These are phyloP conservation scores for Eupithecia subumbrata DNA, from an alignment of 2,888 invertebrate species.

Conservation along the genomic window DNA sequence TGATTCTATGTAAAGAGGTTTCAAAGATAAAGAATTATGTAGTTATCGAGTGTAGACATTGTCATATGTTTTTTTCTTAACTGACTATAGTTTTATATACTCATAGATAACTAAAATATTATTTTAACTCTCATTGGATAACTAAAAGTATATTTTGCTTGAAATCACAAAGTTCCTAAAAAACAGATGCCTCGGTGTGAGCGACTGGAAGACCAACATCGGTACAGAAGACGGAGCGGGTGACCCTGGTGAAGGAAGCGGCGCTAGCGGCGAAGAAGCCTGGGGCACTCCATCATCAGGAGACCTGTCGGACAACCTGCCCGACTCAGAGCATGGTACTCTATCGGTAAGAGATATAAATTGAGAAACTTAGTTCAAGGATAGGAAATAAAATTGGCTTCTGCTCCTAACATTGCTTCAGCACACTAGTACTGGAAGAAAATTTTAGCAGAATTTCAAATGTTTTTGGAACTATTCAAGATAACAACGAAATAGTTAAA, in stretches of 20 bases:
- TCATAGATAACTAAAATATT: neutral
- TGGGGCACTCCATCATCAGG: constrained; percentile 96
- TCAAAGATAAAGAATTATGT: neutral
- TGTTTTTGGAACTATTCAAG: neutral
- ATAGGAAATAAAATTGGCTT: neutral
- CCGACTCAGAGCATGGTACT: constrained; percentile 87
- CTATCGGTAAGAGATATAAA: constrained; percentile 80
- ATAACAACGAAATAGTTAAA: neutral
- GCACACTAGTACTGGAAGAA: neutral
- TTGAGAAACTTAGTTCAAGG: neutral
- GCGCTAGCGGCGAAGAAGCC: constrained; percentile 93
- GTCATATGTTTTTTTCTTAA: neutral
- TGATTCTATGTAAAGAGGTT: neutral
- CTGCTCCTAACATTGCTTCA: neutral
- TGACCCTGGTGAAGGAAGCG: constrained; percentile 89
- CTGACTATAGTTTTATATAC: neutral
- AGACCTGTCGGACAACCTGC: constrained; percentile 90
- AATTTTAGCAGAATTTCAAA: neutral
- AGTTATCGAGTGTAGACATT: neutral
- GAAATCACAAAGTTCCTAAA: neutral
- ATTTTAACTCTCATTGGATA: neutral
- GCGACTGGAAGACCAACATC: constrained; percentile 82
- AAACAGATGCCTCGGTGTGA: constrained; percentile 79
- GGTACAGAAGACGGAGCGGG: constrained; percentile 86
- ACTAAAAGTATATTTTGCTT: neutral